A percentile compares a stretch with the other conserved stretches of the same genome.
These are phyloP conservation scores for Patella pellucida DNA, from an alignment of 2,888 invertebrate genomes.

Conservation along the genomic window DNA sequence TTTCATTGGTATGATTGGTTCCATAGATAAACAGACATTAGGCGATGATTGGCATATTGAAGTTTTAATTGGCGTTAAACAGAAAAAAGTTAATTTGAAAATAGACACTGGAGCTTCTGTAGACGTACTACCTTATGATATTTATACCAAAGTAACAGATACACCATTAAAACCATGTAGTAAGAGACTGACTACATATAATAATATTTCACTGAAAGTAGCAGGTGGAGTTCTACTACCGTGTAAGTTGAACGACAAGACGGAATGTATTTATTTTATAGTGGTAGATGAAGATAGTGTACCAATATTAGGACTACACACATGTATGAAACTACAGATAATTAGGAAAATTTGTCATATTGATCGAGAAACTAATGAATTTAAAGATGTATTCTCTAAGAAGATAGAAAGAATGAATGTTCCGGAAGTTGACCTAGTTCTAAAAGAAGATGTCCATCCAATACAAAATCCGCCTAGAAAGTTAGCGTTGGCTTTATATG, in stretches of 20 bases:
- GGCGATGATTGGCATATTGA: not conserved
- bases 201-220: not conserved
- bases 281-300: not conserved
- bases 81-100: not conserved
- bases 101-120: not conserved
- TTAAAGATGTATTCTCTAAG: constrained; percentile 10
- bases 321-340: not conserved
- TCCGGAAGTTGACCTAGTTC: not conserved
- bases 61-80: not conserved
- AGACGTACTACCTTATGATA: not conserved
- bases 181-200: not conserved
- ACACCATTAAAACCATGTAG: not conserved
- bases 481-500: not conserved
- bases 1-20: not conserved
- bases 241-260: not conserved
- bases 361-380: not conserved
- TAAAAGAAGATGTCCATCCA: not conserved
- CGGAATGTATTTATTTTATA: not conserved
- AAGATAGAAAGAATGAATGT: not conserved
- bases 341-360: not conserved
- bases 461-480: constrained; percentile 1
- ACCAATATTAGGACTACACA: not conserved
- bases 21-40: not conserved
- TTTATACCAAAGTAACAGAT: not conserved
- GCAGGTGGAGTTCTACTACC: not conserved